Evolutionary conservation across 2,888 invertebrate species (phyloP).

Genomic region (Caenorhabditis afra): DNA sequence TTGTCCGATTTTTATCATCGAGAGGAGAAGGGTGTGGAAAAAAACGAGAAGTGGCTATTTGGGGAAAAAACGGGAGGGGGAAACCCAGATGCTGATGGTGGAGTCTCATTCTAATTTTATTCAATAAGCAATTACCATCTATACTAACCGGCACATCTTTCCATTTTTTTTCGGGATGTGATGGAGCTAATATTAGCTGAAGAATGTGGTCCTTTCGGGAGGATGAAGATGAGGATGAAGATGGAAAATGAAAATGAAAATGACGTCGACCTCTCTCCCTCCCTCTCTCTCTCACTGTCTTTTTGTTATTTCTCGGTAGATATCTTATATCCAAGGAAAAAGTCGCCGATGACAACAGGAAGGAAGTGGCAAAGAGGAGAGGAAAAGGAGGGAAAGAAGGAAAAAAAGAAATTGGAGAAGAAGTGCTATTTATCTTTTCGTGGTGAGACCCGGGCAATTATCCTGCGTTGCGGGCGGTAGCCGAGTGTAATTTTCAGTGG

Average conservation of each 20-base stretch:
- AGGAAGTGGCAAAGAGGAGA: not conserved
- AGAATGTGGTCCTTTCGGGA: too few relatives aligned
- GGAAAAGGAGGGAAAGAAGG: not conserved
- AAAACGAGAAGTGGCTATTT: too few relatives aligned
- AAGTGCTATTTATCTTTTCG: conserved; percentile 20
- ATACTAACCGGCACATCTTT: too few relatives aligned
- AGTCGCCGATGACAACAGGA: conserved; percentile 3
- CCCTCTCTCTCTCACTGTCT: too few relatives aligned
- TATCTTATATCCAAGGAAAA: not conserved
- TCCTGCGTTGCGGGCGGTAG: not conserved
- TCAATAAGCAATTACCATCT: too few relatives aligned
- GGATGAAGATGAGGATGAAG: not conserved
- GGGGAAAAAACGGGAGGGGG: too few relatives aligned
- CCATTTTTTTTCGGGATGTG: too few relatives aligned
- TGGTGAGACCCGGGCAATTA: conserved; percentile 15
- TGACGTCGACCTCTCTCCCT: not conserved
- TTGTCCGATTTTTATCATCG: too few relatives aligned
- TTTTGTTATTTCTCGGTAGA: not conserved
- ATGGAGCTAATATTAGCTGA: not conserved
- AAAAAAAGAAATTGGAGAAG: conserved; percentile 10
- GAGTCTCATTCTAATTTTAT: too few relatives aligned
- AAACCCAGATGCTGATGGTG: too few relatives aligned
- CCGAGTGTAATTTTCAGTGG: not conserved
- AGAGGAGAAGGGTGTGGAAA: too few relatives aligned
- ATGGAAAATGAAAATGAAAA: not conserved